These are phyloP conservation scores for Chalcosyrphus nemorum DNA, from an alignment of 2,888 invertebrate genomes.

Conservation along the genomic window DNA sequence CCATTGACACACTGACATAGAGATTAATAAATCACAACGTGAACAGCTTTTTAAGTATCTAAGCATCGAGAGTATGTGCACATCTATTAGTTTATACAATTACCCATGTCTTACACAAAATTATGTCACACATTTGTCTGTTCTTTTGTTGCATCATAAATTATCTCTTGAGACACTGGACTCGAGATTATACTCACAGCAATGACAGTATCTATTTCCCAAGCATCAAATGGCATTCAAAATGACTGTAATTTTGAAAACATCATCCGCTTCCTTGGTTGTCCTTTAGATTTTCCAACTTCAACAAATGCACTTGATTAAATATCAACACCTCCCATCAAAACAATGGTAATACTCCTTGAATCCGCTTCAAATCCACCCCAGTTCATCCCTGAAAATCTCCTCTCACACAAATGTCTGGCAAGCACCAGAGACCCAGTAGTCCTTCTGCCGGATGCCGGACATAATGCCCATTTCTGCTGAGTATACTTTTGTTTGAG, in stretches of 20 bases:
- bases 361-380: constrained; percentile 23
- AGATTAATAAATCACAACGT: constrained; percentile 53
- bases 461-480: constrained; percentile 39
- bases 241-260: constrained; percentile 64
- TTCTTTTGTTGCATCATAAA: constrained; percentile 55
- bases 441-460: constrained; percentile 5
- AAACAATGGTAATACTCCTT: constrained; percentile 52
- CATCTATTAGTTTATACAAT: constrained; percentile 6
- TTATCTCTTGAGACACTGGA: constrained; percentile 15
- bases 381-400: background rate
- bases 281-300: constrained; percentile 19
- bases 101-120: constrained; percentile 32
- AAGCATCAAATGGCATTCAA: constrained; percentile 66
- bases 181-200: constrained; percentile 8
- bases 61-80: too few relatives aligned
- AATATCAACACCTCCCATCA: constrained; percentile 71
- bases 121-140: constrained; percentile 53
- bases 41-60: background rate
- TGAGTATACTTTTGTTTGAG: constrained; percentile 49
- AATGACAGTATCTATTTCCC: constrained; percentile 53
- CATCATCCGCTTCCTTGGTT: constrained; percentile 23
- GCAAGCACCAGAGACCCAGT: background rate
- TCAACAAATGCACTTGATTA: constrained; percentile 67
- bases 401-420: constrained; percentile 25
- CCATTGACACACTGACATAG: constrained; percentile 31